Base-by-base conservation (phyloP, 2,797 vertebrate genomes). In the Peromyscus aztecus region DNA sequence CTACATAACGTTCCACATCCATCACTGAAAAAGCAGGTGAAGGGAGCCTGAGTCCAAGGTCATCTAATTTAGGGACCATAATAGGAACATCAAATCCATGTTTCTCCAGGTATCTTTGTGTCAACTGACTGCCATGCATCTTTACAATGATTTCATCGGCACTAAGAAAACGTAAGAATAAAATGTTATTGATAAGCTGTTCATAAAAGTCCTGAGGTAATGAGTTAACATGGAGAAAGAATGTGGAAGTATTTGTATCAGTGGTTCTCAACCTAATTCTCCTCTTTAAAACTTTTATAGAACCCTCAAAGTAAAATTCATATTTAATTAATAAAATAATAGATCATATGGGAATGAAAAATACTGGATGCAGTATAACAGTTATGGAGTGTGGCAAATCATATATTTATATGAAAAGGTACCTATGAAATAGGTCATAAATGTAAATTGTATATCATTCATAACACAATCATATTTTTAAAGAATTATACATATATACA, bases 1-100 rank as follows among this genome's bases (percentile, higher is more conserved):
- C 99, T 89, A 99, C 99, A 93, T 99, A 99, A 96, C 98, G 99
- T 98, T 99, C 99, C 98, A 99, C 99, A 95, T 99, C 99, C 98
- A 98, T 99, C 97, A 99, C 99, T 0, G 99, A 99, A 98, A 99
- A 99, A 23, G 99, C 98, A 23, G 99, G 98, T 0, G 99, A 98
- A 29, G 99, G 99, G 71, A 99, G 99, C 96, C 99, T 99, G 97
- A 99, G 99, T 40, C 99, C 99, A 85, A 99, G 98, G 49, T 99
- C 99, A 91, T 99, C 99, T 99, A 99, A 98, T 97, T 99, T 99
- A 4, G 99, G 98, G 97, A 99, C 98, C 95, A 98, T 98, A 78
- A 99, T 99, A 91, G 99, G 99, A 97, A 99, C 99, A 96, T 99
- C 99, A 98, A 99, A 99, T 94, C 99, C 99, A 69, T 99, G 99